Evolutionary conservation across 2,797 vertebrate species (phyloP), one percentile per base, ranked within the genome.

Genomic region (Poeciliopsis infans): DNA sequence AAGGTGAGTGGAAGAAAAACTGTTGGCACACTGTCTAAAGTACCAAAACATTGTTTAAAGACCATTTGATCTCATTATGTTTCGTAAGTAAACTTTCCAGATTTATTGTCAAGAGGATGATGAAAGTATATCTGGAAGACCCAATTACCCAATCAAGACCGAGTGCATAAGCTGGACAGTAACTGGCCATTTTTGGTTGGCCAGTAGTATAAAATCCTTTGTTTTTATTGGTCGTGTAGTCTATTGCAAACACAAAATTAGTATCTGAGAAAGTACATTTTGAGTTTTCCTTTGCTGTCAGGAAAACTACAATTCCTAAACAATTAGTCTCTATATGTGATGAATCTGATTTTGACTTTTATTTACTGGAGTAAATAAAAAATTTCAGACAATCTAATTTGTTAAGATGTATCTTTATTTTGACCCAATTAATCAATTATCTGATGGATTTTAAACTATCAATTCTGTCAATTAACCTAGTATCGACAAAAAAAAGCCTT

Each of bases 331-430:
- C n/a, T 15, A 25, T 43, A 23, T n/a, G 5, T 25, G 6, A 15
- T n/a, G 23, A 43, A 69, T 69, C n/a, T n/a, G 23, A 69, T 69
- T 69, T 69, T 69, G 25, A 69, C 66, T 69, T 41, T 41, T 12
- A 69, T 23, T 68, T 43, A 68, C 66, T 43, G 5, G 23, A 43
- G 25, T 43, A 43, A 41, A 7, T 69, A 43, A 69, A 36, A 7
- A 7, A 36, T 39, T 36, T 36, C 39, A 43, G 11, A 43, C 23
- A 15, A 43, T 43, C 20, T 25, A 68, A 53, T n/a, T 69, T 43
- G 41, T 41, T 15, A 12, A 13, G 66, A 13, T 43, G 23, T 15
- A 43, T 41, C 39, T 41, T 39, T 69, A 69, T 43, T 43, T 11
- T 43, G 11, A 69, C 13, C 39, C 8, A 43, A 43, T 41, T 41